Base-by-base conservation (phyloP, 2,113 vertebrate genomes). In the Corythornis madagascariensis region DNA sequence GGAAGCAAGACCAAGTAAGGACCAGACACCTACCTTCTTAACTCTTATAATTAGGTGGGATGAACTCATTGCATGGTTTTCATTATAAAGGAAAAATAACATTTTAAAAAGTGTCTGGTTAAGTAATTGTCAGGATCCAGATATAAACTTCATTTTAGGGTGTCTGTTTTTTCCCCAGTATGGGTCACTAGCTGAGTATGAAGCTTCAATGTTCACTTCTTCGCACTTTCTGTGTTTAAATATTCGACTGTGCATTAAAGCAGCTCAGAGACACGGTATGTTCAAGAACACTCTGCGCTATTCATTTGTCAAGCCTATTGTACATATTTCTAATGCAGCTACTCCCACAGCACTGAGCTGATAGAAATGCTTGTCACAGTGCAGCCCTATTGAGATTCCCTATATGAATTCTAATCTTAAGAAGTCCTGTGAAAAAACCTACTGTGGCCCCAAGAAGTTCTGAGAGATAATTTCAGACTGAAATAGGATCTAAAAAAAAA, bases 301-400 rank as follows among this genome's bases (percentile, higher is more conserved):
- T 92, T 93, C 72, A 85, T 93, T 89, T 64, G 79, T 91, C 87
- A 92, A 88, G 56, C 60, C 47, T 83, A 86, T 80, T 92, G 75
- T 77, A 88, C 43, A 19, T 74, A 71, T 94, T 96, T 92, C 69
- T 92, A 86, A 89, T 38, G 85, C 48, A 86, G 60, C n/a, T 89
- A 94, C 91, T 80, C 85, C 89, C 66, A 92, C 90, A 92, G 60
- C 57, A 71, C 0, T 45, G 67, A 63, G 67, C 52, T 92, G 87
- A 89, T 57, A 96, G 84, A 93, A 86, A 56, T 0, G 1, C 24
- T 86, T 91, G 61, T 45, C 56, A 33, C 25, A 45, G 21, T 20
- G 28, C 0, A 0, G 24, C n/a, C 64, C 48, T 56, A 72, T 45
- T 74, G 82, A 92, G 72, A 83, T 67, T 88, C 43, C 16, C 57